phyloP scores from a whole-genome alignment of 2,888 invertebrate species.

The Drosophila merina region DNA sequence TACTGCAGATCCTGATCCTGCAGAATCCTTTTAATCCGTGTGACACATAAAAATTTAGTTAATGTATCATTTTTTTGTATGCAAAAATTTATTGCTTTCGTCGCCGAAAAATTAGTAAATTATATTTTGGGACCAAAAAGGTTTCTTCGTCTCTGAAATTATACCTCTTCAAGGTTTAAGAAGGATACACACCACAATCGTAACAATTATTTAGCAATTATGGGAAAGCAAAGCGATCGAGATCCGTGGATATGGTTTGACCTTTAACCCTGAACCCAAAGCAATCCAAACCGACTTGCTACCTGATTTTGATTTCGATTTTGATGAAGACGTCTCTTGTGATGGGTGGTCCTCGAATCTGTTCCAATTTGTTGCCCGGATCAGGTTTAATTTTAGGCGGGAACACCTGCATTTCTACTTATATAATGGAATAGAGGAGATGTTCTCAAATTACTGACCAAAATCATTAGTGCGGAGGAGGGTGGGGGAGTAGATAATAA shows the following conservation, averaged over 20 bases:
- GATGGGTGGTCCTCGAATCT: slow-evolving; percentile 38
- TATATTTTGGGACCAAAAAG: too few species aligned
- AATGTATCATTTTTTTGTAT: too few species aligned
- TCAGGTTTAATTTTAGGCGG: slow-evolving; percentile 17
- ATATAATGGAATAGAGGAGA: background rate
- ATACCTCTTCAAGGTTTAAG: too few species aligned
- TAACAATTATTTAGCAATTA: slow-evolving; percentile 32
- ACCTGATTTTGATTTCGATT: slow-evolving; percentile 12
- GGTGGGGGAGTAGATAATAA: slow-evolving; percentile 63
- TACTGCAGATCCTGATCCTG: too few species aligned
- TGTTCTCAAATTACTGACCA: slow-evolving; percentile 54
- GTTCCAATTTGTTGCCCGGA: slow-evolving; percentile 35
- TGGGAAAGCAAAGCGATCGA: slow-evolving; percentile 2
- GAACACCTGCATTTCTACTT: slow-evolving; percentile 22
- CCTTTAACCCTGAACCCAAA: slow-evolving; percentile 18
- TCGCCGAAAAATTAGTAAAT: too few species aligned
- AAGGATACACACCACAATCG: too few species aligned
- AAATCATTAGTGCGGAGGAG: slow-evolving; percentile 29
- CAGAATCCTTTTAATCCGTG: too few species aligned
- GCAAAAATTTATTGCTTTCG: too few species aligned
- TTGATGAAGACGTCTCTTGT: slow-evolving; percentile 20
- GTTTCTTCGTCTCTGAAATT: too few species aligned
- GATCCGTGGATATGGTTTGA: slow-evolving; percentile 11
- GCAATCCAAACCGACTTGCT: slow-evolving; percentile 11
- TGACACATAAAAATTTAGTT: too few species aligned